Evolutionary conservation across 2,888 invertebrate genomes (phyloP), one percentile per base, ranked within the genome.

Genomic region (Sphaerophoria rueppellii): DNA sequence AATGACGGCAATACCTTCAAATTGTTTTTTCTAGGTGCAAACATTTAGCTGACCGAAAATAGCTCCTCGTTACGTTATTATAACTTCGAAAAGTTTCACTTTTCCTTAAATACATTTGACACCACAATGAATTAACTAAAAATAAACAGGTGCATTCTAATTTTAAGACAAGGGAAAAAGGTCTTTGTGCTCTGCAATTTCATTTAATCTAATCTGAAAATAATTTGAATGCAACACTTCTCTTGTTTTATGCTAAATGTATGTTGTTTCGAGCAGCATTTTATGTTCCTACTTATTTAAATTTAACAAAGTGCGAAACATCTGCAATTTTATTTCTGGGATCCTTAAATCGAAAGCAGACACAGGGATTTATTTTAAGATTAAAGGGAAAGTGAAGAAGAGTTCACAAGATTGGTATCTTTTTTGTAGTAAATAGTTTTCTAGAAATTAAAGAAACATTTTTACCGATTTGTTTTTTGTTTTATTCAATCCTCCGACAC

Each of bases 111-210:
- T 34, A 6, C 34, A 35, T 35, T 14, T 35, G 6, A 14, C 12
- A 14, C 35, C n/a, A 24, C 24, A 24, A n/a, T 24, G 24, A 43
- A 2, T 6, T 1, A 24, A 24, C 52, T 69, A 73, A 69, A 72
- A 82, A 73, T 82, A 82, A 43, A 34, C n/a, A 40, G 16, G 4
- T 72, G 12, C 32, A 34, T 14, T 61, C 73, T 74, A 73, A 82
- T 57, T 82, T 46, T 78, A 69, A 9, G 12, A 9, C 50, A 69
- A 5, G n/a, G 34, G 11, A 34, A 78, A 69, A 78, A 61, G 61
- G 60, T 57, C 73, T 78, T 55, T 34, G 32, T 57, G 9, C 54
- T 60, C 24, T 67, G 57, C 32, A 73, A 73, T 76, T 72, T 48
- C 60, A 67, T 46, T 63, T 52, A 4, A 16, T 52, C 14, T 61